Evolutionary conservation across 2,113 vertebrate genomes (phyloP), one percentile per base, ranked within the genome.

Genomic region (Cryptomyrus ogoouensis): DNA sequence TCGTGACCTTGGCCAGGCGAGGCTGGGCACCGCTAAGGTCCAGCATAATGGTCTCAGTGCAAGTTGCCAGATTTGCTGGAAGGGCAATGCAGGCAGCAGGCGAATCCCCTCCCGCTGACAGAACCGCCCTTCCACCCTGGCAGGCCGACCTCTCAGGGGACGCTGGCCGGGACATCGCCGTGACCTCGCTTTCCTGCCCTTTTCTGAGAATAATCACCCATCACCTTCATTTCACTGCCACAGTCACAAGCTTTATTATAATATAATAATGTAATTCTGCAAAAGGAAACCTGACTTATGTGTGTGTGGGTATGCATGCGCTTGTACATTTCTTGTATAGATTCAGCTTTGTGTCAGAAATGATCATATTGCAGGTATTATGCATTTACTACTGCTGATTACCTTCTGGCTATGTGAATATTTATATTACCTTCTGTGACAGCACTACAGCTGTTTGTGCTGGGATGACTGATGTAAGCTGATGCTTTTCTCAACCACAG

Each of bases 141-240:
- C 88, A 53, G 87, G 88, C 39, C 35, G 31, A 52, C 47, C 89
- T 83, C 89, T 83, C 58, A 89, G 50, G 56, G 91, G 89, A 90
- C 80, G 58, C 88, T 31, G 44, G 91, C 87, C 42, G 9, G 87
- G 90, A 66, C 89, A 35, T 13, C 91, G 47, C 47, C 84, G 47
- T 90, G 85, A 80, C 27, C 90, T 50, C 35, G 9, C 52, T 89
- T 92, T 91, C 92, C 90, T 90, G 88, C 47, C 35, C 87, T 91
- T 93, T 90, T 91, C 91, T 87, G 70, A 70, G n/a, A 87, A 83
- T 47, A 66, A 66, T 66, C 88, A 89, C 31, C 88, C 74, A 83
- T 44, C 74, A 83, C 35, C 12, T 56, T 56, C 35, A 83, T 53
- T 13, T 58, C 52, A 58, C 86, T 58, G 50, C 39, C 50, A 19